Percentiles rank a stretch among this genome's conserved stretches.
phyloP scores from a whole-genome alignment of 2,888 invertebrate genomes.

The Agrochola macilenta region DNA sequence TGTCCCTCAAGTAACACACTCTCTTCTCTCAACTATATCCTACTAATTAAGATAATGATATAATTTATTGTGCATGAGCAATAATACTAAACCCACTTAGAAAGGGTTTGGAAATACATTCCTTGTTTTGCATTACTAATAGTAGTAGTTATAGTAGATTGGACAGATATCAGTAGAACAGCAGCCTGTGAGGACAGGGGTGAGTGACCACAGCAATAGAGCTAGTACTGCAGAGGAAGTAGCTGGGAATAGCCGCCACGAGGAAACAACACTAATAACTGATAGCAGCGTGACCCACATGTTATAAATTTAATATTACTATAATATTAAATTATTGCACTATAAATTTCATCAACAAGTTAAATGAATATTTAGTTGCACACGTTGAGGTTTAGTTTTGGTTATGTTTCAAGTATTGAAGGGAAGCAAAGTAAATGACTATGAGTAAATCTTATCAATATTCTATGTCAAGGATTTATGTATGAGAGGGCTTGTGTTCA shows the following conservation, averaged over 20 bases:
- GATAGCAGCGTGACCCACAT: conserved; percentile 28
- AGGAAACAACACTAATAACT: conserved; percentile 25
- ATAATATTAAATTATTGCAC: not conserved
- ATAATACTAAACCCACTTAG: not conserved
- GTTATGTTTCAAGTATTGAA: not conserved
- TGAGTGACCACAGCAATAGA: conserved; percentile 10
- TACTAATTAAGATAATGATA: not conserved
- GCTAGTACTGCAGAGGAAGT: conserved; percentile 23
- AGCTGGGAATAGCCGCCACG: not conserved
- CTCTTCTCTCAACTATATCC: not conserved
- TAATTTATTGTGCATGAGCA: not conserved
- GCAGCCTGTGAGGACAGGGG: conserved; percentile 1
- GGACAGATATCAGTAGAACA: not conserved
- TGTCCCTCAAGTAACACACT: not conserved
- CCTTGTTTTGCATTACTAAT: not conserved
- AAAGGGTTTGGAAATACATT: not conserved
- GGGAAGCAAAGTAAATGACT: not conserved
- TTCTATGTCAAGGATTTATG: conserved; percentile 1
- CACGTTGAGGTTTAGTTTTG: not conserved
- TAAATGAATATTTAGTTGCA: not conserved
- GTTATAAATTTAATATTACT: not conserved
- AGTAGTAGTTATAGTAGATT: not conserved
- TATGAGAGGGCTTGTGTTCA: conserved; percentile 1
- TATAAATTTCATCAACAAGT: not conserved
- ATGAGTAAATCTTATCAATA: conserved; percentile 13